Evolutionary conservation across 1,140 invertebrate species (phyloP), one percentile per base, ranked within the genome.

Genomic region (Plutomurus gul): DNA sequence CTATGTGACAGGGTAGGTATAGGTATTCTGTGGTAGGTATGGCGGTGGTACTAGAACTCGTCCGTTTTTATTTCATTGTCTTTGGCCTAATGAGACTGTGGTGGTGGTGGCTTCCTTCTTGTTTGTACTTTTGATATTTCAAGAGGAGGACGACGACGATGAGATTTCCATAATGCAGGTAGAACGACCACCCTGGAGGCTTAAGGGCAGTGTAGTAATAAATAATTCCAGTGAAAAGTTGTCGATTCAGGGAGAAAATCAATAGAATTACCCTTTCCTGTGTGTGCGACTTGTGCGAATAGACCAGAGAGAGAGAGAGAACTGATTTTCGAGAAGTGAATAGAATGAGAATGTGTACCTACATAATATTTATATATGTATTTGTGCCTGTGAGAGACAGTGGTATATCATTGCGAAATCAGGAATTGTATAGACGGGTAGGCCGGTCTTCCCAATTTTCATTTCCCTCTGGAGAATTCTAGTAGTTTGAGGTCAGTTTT

Each of bases 401-500:
- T 43, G 39, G 2, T 3, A n/a, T 4, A 43, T n/a, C n/a, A n/a
- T n/a, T 43, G 39, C n/a, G n/a, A n/a, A 13, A 43, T 43, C 1
- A 13, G n/a, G 11, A 43, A 13, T 3, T 43, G 39, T 2, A n/a
- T 43, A 43, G 39, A 43, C 56, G 36, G 25, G 36, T 33, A 65
- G 56, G 16, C 25, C 18, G 36, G n/a, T n/a, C 27, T 33, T 65
- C 27, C 56, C 56, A 65, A 65, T 65, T 65, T 65, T 65, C 56
- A 65, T 65, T 30, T 65, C 36, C 27, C 56, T 65, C 56, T 33
- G 4, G 56, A 65, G 56, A 65, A 33, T 65, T 65, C 25, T n/a
- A 65, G n/a, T n/a, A n/a, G 56, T 65, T 65, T 65, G 56, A 65
- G 56, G 56, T 65, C 56, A 65, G 56, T 65, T 65, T 65, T 65